Evolutionary conservation across 2,888 invertebrate genomes (phyloP).

Genomic region (Hybos culiciformis): DNA sequence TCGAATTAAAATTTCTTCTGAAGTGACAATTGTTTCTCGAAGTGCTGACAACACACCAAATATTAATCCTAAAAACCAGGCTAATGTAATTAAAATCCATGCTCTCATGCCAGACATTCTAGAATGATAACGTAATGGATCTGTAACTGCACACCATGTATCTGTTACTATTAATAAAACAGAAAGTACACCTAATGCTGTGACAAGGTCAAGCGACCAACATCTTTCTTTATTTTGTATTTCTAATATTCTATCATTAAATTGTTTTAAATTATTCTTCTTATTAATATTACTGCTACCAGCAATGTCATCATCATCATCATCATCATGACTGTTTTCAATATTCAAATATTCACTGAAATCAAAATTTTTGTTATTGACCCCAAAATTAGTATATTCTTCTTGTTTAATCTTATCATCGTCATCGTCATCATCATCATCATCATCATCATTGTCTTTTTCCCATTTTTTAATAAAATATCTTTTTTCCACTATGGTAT

Average conservation of each 20-base stretch:
- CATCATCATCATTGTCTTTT: background rate
- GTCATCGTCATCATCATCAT: background rate
- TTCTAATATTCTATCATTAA: background rate
- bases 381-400: background rate
- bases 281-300: background rate
- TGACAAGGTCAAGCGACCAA: constrained; percentile 34
- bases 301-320: background rate
- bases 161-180: constrained; percentile 38
- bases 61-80: constrained; percentile 33
- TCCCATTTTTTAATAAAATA: background rate
- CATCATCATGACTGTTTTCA: constrained; percentile 3
- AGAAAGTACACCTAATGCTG: constrained; percentile 32
- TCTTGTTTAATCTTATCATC: background rate
- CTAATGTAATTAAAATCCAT: constrained; percentile 33
- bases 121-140: constrained; percentile 44
- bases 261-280: background rate
- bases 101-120: constrained; percentile 35
- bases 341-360: background rate
- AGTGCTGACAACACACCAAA: constrained; percentile 35
- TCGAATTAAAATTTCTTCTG: background rate
- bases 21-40: constrained; percentile 19
- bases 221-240: constrained; percentile 19
- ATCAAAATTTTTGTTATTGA: constrained; percentile 1
- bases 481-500: background rate
- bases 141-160: constrained; percentile 45